phyloP scores from a whole-genome alignment of 2,888 invertebrate species.

The Xestia sexstrigata region DNA sequence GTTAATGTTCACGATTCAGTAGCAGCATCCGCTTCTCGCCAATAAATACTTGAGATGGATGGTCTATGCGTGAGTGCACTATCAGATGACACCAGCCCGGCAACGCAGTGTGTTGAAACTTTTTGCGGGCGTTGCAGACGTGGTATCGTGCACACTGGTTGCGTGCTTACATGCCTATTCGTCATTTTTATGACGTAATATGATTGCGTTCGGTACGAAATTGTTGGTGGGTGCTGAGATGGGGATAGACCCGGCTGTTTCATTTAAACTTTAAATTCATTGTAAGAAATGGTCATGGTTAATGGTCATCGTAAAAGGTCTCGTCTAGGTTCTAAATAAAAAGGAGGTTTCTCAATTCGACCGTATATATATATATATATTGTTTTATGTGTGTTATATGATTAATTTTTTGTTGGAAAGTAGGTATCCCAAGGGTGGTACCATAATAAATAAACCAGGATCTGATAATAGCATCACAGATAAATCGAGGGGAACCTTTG shows the following conservation, averaged over 20 bases:
- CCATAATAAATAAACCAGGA: too few species aligned
- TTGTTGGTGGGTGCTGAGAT: constrained; percentile 54
- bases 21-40: constrained; percentile 81
- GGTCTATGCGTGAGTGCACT: constrained; percentile 83
- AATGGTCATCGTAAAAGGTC: too few species aligned
- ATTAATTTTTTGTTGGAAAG: too few species aligned
- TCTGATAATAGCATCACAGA: too few species aligned
- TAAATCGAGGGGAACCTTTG: too few species aligned
- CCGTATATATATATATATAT: too few species aligned
- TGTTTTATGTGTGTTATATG: too few species aligned
- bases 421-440: too few species aligned
- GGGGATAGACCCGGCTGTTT: constrained; percentile 62
- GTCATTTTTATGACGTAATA: constrained; percentile 88
- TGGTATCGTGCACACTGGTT: constrained; percentile 78
- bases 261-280: background rate
- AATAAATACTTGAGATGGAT: constrained; percentile 85
- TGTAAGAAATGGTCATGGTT: too few species aligned
- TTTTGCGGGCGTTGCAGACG: constrained; percentile 72
- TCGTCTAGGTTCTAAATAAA: too few species aligned
- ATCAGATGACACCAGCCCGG: constrained; percentile 77
- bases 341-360: too few species aligned
- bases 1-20: constrained; percentile 70
- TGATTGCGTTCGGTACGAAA: constrained; percentile 77
- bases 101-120: constrained; percentile 66
- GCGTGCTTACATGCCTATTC: constrained; percentile 83